Evolutionary conservation across 1,140 invertebrate genomes (phyloP).

Genomic region (Colletes gigas): DNA sequence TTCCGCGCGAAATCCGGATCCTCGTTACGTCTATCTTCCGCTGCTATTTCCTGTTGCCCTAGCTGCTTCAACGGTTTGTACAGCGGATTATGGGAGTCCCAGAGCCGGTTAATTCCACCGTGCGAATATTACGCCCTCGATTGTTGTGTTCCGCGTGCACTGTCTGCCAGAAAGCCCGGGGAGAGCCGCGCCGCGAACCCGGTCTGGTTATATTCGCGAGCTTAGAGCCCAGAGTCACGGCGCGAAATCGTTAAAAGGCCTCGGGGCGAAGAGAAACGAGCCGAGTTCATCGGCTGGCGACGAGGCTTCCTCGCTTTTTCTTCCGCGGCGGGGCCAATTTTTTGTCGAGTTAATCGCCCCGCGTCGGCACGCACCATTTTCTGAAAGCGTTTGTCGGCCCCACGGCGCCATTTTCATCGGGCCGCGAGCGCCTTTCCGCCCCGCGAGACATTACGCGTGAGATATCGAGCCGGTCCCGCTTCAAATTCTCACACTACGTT

Average conservation of each 20-base stretch:
- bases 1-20: no score
- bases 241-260: slow-evolving; percentile 4
- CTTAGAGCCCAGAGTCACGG: not conserved
- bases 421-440: no score
- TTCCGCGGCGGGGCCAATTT: not conserved
- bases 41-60: no score
- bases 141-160: not conserved
- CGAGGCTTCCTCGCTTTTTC: not conserved
- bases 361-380: no score
- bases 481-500: no score
- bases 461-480: no score
- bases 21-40: no score
- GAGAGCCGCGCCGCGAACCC: not conserved
- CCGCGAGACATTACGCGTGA: no score
- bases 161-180: not conserved
- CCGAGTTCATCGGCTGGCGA: slow-evolving; percentile 1
- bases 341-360: not conserved
- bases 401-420: no score
- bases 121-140: not conserved
- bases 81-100: not conserved
- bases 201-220: not conserved
- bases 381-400: no score
- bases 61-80: not conserved
- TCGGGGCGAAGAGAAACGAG: not conserved
- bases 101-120: not conserved